These are phyloP conservation scores for Panopea generosa DNA, from an alignment of 2,888 invertebrate genomes.

Conservation along the genomic window DNA sequence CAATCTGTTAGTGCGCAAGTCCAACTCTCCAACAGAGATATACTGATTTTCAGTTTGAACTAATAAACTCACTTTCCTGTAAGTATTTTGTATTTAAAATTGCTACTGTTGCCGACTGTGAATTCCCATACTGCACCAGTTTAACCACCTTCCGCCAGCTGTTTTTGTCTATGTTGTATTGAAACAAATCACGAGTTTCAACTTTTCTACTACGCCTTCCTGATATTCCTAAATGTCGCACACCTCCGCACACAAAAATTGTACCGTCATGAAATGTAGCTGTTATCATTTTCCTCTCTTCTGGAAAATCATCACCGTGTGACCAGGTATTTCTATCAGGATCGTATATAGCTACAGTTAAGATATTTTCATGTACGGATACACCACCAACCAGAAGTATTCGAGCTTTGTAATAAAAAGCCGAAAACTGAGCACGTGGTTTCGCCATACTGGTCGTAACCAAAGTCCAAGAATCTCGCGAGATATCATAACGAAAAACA, in stretches of 20 bases:
- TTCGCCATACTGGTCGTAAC: conserved; percentile 68
- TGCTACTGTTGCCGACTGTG: conserved; percentile 65
- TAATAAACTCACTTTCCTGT: conserved; percentile 70
- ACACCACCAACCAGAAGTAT: conserved; percentile 94
- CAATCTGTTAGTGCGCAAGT: no score
- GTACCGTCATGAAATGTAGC: conserved; percentile 60
- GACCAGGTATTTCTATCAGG: conserved; percentile 90
- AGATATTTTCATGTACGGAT: conserved; percentile 95
- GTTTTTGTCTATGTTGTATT: conserved; percentile 68
- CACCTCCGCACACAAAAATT: conserved; percentile 77
- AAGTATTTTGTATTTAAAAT: conserved; percentile 72
- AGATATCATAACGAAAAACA: conserved; percentile 71
- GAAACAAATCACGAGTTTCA: conserved; percentile 76
- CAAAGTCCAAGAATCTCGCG: conserved; percentile 68
- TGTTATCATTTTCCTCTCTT: conserved; percentile 74
- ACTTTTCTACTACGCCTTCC: conserved; percentile 68
- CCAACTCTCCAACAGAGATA: no score
- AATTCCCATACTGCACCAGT: conserved; percentile 73
- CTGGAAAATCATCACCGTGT: conserved; percentile 75
- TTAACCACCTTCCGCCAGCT: conserved; percentile 72
- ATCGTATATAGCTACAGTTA: conserved; percentile 94
- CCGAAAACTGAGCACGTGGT: conserved; percentile 89
- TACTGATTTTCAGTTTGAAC: conserved; percentile 25
- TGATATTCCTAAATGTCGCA: conserved; percentile 63
- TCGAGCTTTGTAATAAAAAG: conserved; percentile 89